Percentiles rank a stretch among this genome's conserved stretches.
These are phyloP conservation scores for Rhynchomys soricoides DNA, from an alignment of 2,113 vertebrate genomes.

Conservation along the genomic window DNA sequence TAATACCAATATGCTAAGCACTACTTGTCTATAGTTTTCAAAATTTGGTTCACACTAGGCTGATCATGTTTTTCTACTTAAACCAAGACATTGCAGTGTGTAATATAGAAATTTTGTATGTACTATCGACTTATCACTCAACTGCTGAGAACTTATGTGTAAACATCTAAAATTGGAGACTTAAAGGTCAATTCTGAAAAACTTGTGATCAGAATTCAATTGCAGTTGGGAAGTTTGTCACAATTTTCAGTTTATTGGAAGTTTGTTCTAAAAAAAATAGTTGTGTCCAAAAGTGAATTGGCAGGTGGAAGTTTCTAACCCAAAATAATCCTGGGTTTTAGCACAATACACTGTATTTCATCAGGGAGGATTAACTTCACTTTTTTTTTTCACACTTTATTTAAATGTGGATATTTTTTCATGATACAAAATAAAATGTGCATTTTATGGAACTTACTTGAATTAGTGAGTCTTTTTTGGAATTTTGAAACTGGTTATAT, in stretches of 20 bases:
- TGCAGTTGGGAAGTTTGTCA: constrained; percentile 75
- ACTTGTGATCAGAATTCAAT: constrained; percentile 25
- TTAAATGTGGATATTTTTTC: constrained; percentile 90
- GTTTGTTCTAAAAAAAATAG: constrained; percentile 75
- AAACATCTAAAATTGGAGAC: not conserved
- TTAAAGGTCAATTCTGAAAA: constrained; percentile 26
- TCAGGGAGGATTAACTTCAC: constrained; percentile 86
- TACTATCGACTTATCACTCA: constrained; percentile 26
- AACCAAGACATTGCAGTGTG: constrained; percentile 50
- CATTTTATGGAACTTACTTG: constrained; percentile 86
- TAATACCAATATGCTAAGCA: constrained; percentile 71
- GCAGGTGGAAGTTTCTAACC: constrained; percentile 85
- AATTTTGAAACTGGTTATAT: constrained; percentile 52
- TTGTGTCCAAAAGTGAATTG: constrained; percentile 82
- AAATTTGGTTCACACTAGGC: constrained; percentile 61
- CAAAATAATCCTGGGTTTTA: constrained; percentile 86
- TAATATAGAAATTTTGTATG: constrained; percentile 65
- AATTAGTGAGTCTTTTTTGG: constrained; percentile 68
- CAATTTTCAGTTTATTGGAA: constrained; percentile 77
- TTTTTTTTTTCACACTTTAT: constrained; percentile 84
- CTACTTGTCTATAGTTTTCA: constrained; percentile 74
- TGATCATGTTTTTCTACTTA: constrained; percentile 72
- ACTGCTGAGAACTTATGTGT: constrained; percentile 15
- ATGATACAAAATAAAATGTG: constrained; percentile 89
- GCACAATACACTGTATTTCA: constrained; percentile 89